Base-by-base conservation (phyloP, 2,797 vertebrate genomes). In the Sus cebifrons region DNA sequence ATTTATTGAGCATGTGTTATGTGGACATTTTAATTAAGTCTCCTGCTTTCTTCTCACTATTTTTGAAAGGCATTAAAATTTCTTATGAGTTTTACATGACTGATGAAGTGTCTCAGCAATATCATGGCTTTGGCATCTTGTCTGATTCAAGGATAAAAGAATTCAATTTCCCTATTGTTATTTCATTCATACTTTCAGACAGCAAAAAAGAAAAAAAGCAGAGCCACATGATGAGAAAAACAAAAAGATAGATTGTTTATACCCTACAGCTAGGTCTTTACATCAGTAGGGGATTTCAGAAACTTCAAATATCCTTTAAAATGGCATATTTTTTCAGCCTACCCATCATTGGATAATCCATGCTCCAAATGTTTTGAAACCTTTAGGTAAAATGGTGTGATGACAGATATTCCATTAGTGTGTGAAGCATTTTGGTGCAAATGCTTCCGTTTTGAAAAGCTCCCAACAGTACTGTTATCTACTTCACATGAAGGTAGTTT, bases 111-210 rank as follows among this genome's bases (percentile, higher is more conserved):
- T 86, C 84, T 87, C 27, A 93, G 86, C 23, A 88, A 74, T 29
- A 58, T 92, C 90, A 77, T 32, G 9, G 21, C 62, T 91, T 89
- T 96, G 86, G 54, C 49, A 84, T 92, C 86, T 89, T 96, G 75
- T 91, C 96, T 97, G 87, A 91, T 54, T 87, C 52, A 93, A 89
- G 82, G 74, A 95, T 93, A 92, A 94, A 94, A 71, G n/a, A 85
- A 86, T 68, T 92, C 64, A 81, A 12, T 94, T 96, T 95, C 95
- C 79, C 65, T 92, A 88, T 71, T 91, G 86, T 95, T 92, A 75
- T 90, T 97, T 96, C 82, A 86, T 78, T 92, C 73, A 64, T 44
- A 67, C 29, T 96, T 93, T 95, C 95, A 77, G 64, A 92, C 60
- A 94, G 85, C 78, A 95, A 84, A 56, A 68, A 71, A 62, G 54